A percentile compares a stretch with the other conserved stretches of the same genome.
phyloP scores from a whole-genome alignment of 2,113 vertebrate genomes.

The Gasterosteus aculeatus region DNA sequence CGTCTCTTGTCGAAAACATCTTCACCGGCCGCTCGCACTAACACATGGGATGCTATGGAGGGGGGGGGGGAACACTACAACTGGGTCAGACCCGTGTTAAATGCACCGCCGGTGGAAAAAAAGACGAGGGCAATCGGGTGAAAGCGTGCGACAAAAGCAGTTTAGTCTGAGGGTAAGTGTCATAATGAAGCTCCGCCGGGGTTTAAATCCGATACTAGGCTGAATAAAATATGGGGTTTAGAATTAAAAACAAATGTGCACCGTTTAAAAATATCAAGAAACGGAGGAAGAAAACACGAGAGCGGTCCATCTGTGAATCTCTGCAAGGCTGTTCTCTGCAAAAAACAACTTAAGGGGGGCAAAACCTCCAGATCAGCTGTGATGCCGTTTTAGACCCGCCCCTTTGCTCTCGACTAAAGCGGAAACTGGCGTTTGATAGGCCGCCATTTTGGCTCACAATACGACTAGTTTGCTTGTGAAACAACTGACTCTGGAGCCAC shows the following conservation, averaged over 20 bases:
- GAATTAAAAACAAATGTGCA: conserved; percentile 18
- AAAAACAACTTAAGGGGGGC: conserved; percentile 80
- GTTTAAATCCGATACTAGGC: not conserved
- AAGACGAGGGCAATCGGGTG: conserved; percentile 30
- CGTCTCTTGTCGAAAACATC: conserved; percentile 78
- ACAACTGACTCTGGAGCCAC: conserved; percentile 53
- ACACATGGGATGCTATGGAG: conserved; percentile 40
- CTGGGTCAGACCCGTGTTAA: conserved; percentile 51
- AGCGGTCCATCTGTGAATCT: conserved; percentile 65
- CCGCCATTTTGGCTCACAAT: conserved; percentile 79
- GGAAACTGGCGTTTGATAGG: conserved; percentile 28
- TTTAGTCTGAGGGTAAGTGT: conserved; percentile 58
- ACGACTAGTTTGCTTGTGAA: rapidly evolving
- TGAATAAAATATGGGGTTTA: not conserved
- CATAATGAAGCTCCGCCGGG: conserved; percentile 50
- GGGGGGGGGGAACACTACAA: conserved; percentile 40
- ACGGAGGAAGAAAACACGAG: conserved; percentile 58
- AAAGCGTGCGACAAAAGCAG: conserved; percentile 53
- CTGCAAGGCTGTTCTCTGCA: conserved; percentile 80
- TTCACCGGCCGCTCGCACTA: conserved; percentile 52
- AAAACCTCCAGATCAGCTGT: conserved; percentile 80
- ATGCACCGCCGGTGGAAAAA: conserved; percentile 46
- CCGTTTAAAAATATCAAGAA: conserved; percentile 49
- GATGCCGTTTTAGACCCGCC: conserved; percentile 76
- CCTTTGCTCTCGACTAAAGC: conserved; percentile 40